Conservation (phyloP, 2,888 invertebrate genomes). For the Esperia sulphurella region DNA sequence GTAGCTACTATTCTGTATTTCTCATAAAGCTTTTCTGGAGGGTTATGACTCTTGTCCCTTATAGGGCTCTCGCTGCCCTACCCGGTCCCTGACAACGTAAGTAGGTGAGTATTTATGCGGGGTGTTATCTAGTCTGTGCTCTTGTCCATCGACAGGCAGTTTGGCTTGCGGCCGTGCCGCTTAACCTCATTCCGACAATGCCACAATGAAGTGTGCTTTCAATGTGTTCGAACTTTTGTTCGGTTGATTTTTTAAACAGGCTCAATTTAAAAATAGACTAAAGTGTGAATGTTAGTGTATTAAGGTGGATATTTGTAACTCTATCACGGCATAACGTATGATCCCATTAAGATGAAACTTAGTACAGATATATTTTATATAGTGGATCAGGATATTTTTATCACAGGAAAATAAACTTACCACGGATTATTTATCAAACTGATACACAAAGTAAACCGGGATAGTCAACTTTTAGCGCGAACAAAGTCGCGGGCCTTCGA, state of each 20-base stretch:
- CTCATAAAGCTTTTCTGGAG: no score
- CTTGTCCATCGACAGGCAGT: slow-evolving; percentile 20
- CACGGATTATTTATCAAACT: not conserved
- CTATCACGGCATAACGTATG: not conserved
- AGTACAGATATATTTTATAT: not conserved
- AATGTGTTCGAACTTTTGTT: slow-evolving; percentile 8
- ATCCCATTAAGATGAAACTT: not conserved
- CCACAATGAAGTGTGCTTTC: slow-evolving; percentile 7
- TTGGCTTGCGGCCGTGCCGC: slow-evolving; percentile 32
- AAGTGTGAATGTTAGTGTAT: not conserved
- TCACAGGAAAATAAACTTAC: not conserved
- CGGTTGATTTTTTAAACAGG: slow-evolving; percentile 1
- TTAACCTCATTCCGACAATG: slow-evolving; percentile 39
- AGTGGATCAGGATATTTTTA: not conserved
- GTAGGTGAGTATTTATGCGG: not conserved
- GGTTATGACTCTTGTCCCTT: no score
- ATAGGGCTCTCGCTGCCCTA: not conserved
- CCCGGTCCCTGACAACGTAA: not conserved
- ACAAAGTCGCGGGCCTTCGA: no score
- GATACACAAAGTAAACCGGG: no score
- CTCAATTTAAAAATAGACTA: not conserved
- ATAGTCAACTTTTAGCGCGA: no score
- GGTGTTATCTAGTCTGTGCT: slow-evolving; percentile 1
- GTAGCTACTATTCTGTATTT: no score
- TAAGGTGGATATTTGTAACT: not conserved